A percentile compares a stretch with the other conserved stretches of the same genome.
phyloP scores from a whole-genome alignment of 2,797 vertebrate genomes.

The Gambelia wislizenii region DNA sequence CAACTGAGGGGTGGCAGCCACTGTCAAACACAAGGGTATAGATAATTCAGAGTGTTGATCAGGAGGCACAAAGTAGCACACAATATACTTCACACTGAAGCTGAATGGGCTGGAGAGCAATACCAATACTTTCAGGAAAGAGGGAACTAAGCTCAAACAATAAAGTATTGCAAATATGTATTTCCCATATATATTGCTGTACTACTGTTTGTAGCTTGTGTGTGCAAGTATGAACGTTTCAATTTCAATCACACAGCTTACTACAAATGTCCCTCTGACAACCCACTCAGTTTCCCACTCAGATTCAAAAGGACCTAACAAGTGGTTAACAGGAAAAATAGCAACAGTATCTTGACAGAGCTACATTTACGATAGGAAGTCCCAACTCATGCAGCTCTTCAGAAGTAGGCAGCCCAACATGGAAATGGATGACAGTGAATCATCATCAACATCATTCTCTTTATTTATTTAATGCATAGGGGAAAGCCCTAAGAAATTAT shows the following conservation, averaged over 20 bases:
- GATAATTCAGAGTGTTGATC: slow-evolving; percentile 23
- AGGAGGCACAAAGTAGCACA: accelerated
- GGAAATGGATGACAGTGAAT: neutral
- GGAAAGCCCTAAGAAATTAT: neutral
- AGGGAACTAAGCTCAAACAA: slow-evolving; percentile 7
- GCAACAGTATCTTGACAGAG: neutral
- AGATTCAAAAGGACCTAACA: neutral
- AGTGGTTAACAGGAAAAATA: neutral
- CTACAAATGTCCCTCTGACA: neutral
- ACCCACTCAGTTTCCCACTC: neutral
- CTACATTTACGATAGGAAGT: neutral
- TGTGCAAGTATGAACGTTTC: neutral
- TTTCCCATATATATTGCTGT: slow-evolving; percentile 12
- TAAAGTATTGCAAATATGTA: neutral
- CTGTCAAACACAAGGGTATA: neutral
- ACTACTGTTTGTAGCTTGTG: neutral
- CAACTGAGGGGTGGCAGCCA: neutral
- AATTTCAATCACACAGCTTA: neutral
- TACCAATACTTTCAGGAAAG: slow-evolving; percentile 17
- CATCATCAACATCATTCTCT: no score
- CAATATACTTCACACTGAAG: neutral
- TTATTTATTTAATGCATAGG: no score
- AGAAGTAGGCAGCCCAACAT: neutral
- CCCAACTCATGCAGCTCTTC: neutral
- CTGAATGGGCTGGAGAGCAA: neutral